These are phyloP conservation scores for Poeciliopsis infans DNA, from an alignment of 2,797 vertebrate genomes.

Conservation along the genomic window DNA sequence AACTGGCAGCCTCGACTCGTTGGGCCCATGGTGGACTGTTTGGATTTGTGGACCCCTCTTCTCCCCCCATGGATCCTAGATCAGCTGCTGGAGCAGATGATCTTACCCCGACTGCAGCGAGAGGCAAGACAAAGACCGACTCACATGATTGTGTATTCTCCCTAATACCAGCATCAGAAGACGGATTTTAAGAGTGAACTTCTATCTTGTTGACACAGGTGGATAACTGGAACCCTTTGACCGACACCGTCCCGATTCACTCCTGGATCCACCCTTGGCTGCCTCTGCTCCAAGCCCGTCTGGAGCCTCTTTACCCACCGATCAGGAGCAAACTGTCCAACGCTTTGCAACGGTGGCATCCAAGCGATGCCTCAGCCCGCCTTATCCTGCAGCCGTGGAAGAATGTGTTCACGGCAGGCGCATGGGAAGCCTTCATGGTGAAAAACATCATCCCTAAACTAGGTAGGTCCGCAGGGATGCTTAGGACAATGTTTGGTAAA, in stretches of 20 bases:
- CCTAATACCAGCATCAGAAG: neutral
- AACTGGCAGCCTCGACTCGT: conserved; percentile 94
- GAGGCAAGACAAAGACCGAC: conserved; percentile 80
- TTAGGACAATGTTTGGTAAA: neutral
- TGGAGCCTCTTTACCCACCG: conserved; percentile 94
- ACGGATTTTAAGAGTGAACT: neutral
- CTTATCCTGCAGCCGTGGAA: conserved; percentile 99
- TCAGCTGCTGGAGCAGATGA: conserved; percentile 92
- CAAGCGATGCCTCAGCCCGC: conserved; percentile 93
- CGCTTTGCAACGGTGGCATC: conserved; percentile 97
- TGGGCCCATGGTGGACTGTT: conserved; percentile 92
- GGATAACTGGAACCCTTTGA: conserved; percentile 96
- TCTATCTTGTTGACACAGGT: conserved; percentile 78
- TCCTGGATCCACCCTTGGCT: conserved; percentile 99
- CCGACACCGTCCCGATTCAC: conserved; percentile 97
- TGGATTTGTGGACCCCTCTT: conserved; percentile 91
- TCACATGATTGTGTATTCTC: neutral
- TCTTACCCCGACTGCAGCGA: conserved; percentile 94
- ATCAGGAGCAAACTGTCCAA: conserved; percentile 94
- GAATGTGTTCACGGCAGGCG: conserved; percentile 93
- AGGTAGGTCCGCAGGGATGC: conserved; percentile 76
- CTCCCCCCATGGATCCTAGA: conserved; percentile 93
- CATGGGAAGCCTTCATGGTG: conserved; percentile 99
- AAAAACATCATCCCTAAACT: conserved; percentile 98
- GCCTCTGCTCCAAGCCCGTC: conserved; percentile 89